Evolutionary conservation across 2,888 invertebrate species (phyloP).

Genomic region (Scaptomyza flava): DNA sequence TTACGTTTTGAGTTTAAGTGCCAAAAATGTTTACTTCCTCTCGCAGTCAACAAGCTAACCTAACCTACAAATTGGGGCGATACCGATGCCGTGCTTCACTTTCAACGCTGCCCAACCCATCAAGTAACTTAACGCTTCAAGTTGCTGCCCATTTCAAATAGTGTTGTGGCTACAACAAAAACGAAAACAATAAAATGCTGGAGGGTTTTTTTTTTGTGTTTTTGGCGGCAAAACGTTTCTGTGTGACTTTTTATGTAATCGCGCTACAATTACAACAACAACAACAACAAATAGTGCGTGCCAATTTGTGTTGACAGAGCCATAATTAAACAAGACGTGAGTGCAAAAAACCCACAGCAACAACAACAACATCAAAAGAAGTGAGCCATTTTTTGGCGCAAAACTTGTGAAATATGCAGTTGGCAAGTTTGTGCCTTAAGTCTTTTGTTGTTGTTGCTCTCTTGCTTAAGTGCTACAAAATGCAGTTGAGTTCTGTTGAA

Average conservation of each 20-base stretch:
- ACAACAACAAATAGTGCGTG: conserved; percentile 45
- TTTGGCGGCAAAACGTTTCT: conserved; percentile 21
- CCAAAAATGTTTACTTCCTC: conserved; percentile 1
- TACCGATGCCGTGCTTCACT: conserved; percentile 22
- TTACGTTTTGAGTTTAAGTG: neutral
- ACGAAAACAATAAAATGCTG: conserved; percentile 17
- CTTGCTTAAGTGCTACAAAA: conserved; percentile 9
- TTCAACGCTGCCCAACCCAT: conserved; percentile 45
- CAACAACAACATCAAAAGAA: conserved; percentile 17
- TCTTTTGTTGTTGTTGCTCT: conserved; percentile 57
- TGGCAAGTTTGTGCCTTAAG: conserved; percentile 68
- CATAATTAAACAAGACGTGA: conserved; percentile 65
- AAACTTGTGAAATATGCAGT: conserved; percentile 49
- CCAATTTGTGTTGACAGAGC: conserved; percentile 48
- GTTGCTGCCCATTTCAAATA: conserved; percentile 33
- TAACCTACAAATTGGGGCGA: conserved; percentile 34
- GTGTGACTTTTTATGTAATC: conserved; percentile 48
- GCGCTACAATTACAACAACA: conserved; percentile 23
- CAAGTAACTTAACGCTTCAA: conserved; percentile 16
- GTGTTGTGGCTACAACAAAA: neutral
- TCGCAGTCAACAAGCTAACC: too few species aligned
- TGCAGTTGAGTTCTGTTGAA: too few species aligned
- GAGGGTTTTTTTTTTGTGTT: conserved; percentile 15
- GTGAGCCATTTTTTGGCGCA: conserved; percentile 24
- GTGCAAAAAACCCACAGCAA: conserved; percentile 2